Evolutionary conservation across 2,797 vertebrate genomes (phyloP), one percentile per base, ranked within the genome.

Genomic region (Chiloscyllium punctatum): DNA sequence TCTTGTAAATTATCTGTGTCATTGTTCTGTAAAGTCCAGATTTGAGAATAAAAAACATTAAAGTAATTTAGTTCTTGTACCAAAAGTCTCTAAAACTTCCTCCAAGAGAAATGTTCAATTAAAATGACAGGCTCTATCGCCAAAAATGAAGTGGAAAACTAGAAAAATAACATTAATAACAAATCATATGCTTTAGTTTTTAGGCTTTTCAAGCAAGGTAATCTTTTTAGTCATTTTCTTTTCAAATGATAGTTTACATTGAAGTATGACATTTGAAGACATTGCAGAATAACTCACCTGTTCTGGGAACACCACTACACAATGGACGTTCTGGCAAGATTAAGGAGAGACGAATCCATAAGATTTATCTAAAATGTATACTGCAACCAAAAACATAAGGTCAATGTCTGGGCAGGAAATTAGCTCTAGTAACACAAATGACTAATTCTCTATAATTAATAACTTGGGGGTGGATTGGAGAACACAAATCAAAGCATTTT

Each of bases 291-390:
- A 82, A 84, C 82, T 84, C 82, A 84, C 42, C 82, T 48, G 82
- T 84, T 84, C 18, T 84, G 82, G 82, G 48, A 84, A 84, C 21
- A 21, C 37, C 48, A 37, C 48, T 84, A 48, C 82, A 84, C 42
- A 84, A 84, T 84, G 82, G 42, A 21, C 25, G 82, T 23, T 84
- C 82, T 25, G 21, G 82, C 82, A 84, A 84, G 42, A 23, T 84
- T 84, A 48, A 48, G 82, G 82, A 48, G 72, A 74, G 82, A 84
- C 48, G 42, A 84, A 84, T 84, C 82, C 82, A 84, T 84, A 84
- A 84, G 82, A 84, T 84, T 84, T 84, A 84, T 2, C 21, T 21
- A 48, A 84, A 84, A 37, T 42, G 23, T 21, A 84, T 21, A 37
- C 79, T 84, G 79, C 79, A 84, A 84, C 13, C 79, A 84, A 84